These are phyloP conservation scores for Dendrolimus punctatus DNA, from an alignment of 1,140 invertebrate species.

Conservation along the genomic window DNA sequence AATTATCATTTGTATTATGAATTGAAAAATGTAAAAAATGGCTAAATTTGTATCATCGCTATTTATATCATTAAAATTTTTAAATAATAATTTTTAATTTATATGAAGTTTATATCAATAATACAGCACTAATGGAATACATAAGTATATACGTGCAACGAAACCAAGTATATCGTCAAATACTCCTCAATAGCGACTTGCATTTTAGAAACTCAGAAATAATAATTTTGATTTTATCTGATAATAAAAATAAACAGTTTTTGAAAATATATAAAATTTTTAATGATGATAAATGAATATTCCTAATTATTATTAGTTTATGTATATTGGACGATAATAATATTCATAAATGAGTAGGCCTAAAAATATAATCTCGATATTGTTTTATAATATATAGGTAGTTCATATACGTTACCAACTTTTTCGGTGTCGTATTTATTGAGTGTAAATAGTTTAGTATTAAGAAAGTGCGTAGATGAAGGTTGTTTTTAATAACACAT, in stretches of 20 bases:
- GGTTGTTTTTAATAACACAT: conserved; percentile 42
- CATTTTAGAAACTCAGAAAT: too few species aligned
- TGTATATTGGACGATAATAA: conserved; percentile 15
- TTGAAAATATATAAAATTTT: conserved; percentile 8
- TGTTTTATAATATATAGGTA: conserved; percentile 7
- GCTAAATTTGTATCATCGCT: too few species aligned
- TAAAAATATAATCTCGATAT: conserved; percentile 50
- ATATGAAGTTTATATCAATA: too few species aligned
- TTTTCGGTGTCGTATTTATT: conserved; percentile 41
- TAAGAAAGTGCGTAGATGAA: conserved; percentile 30
- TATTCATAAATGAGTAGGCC: conserved; percentile 31
- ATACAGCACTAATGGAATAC: too few species aligned
- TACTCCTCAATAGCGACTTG: too few species aligned
- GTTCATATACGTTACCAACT: conserved; percentile 36
- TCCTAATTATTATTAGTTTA: conserved; percentile 17
- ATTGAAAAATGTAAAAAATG: too few species aligned
- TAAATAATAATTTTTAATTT: too few species aligned
- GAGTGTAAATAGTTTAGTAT: conserved; percentile 31
- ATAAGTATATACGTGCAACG: too few species aligned
- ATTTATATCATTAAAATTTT: too few species aligned
- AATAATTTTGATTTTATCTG: conserved; percentile 8
- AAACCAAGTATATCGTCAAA: too few species aligned
- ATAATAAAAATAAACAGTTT: conserved; percentile 4
- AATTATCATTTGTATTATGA: too few species aligned
- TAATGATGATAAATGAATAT: conserved; percentile 2